Evolutionary conservation across 2,113 vertebrate species (phyloP).

Genomic region (Corydoras maculifer): DNA sequence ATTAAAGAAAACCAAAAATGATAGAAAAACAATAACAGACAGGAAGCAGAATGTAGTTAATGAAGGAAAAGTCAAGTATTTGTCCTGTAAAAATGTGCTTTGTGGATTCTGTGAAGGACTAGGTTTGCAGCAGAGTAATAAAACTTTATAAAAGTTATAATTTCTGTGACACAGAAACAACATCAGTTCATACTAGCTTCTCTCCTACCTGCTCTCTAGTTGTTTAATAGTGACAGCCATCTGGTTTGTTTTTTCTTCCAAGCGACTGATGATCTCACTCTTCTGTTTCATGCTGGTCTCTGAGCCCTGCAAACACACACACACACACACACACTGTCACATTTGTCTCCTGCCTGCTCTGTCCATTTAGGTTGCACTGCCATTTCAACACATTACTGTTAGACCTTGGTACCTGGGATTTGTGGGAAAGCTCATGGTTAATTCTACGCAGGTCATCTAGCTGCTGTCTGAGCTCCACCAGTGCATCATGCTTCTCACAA

Average conservation of each 20-base stretch:
- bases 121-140: conserved; percentile 9
- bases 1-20: conserved; percentile 34
- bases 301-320: conserved; percentile 63
- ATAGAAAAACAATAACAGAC: conserved; percentile 44
- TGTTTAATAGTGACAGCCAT: conserved; percentile 92
- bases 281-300: conserved; percentile 89
- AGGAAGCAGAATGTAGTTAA: conserved; percentile 40
- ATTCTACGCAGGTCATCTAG: conserved; percentile 88
- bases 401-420: conserved; percentile 77
- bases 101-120: conserved; percentile 4
- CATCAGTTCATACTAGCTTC: no score
- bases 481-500: conserved; percentile 91
- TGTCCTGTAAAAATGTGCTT: neutral
- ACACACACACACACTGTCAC: neutral
- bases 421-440: conserved; percentile 90
- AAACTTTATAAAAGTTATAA: no score
- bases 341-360: neutral
- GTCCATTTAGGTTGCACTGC: no score
- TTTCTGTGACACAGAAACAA: no score
- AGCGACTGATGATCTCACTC: conserved; percentile 80
- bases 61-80: conserved; percentile 13
- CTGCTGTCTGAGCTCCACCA: conserved; percentile 89
- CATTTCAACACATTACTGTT: neutral
- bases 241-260: conserved; percentile 96
- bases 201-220: conserved; percentile 86